Percentiles rank a stretch among this genome's conserved stretches.
Evolutionary conservation across 2,113 vertebrate genomes (phyloP).

Genomic region (Neofelis nebulosa): DNA sequence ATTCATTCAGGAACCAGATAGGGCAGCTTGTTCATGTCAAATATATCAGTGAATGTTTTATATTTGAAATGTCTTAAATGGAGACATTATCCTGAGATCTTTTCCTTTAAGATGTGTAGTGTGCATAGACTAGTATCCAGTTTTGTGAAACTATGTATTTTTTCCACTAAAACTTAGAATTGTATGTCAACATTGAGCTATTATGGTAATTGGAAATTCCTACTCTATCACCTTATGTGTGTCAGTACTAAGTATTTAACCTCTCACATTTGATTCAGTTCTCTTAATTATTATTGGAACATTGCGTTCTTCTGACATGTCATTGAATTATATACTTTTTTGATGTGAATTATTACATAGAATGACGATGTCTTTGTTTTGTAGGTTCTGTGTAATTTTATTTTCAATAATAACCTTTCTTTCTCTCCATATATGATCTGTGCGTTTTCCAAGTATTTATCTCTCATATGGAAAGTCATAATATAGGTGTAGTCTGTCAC

Average conservation of each 20-base stretch:
- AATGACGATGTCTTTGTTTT: background rate
- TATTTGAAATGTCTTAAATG: background rate
- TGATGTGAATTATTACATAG: too few species aligned
- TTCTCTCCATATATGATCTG: too few species aligned
- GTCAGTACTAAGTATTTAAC: background rate
- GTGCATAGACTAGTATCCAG: background rate
- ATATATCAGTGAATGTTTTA: background rate
- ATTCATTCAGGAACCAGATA: background rate
- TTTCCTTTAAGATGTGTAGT: background rate
- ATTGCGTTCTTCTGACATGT: background rate
- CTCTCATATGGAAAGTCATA: background rate
- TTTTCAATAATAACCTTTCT: too few species aligned
- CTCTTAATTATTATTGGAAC: background rate
- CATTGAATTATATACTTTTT: background rate
- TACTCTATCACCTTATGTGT: background rate
- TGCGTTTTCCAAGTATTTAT: background rate
- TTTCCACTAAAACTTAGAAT: background rate
- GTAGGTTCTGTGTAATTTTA: too few species aligned
- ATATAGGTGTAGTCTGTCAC: background rate
- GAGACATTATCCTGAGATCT: background rate
- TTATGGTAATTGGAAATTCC: background rate
- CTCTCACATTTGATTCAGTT: background rate
- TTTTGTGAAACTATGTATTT: too few species aligned
- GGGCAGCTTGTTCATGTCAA: background rate
- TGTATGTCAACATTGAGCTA: background rate